These are phyloP conservation scores for Dermatemys mawii DNA, from an alignment of 2,113 vertebrate species.

Conservation along the genomic window DNA sequence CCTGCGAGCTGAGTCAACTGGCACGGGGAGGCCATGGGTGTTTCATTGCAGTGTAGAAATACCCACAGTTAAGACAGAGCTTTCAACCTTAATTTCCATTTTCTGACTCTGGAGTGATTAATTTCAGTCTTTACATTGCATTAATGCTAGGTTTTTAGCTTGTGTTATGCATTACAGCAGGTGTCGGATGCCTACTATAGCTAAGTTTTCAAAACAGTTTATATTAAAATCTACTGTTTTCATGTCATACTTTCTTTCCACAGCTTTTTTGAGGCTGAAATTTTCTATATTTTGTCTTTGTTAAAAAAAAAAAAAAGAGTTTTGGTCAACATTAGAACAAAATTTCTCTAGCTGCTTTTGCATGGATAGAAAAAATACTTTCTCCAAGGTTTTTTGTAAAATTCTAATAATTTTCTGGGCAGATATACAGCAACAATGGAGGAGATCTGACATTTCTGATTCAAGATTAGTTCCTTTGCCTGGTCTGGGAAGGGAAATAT, in stretches of 20 bases:
- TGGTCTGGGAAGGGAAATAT: neutral
- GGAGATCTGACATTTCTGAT: neutral
- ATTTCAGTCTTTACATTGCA: neutral
- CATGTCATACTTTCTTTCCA: fast-evolving
- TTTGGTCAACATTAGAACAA: neutral
- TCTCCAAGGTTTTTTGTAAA: neutral
- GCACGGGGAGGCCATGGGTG: too few species aligned
- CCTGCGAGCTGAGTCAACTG: too few species aligned
- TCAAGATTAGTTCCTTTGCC: neutral
- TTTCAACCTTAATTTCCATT: neutral
- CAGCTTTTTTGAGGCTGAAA: fast-evolving
- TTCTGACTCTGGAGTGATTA: neutral
- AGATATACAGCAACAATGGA: neutral
- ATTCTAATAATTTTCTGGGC: neutral
- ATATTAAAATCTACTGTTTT: neutral
- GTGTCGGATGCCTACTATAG: neutral
- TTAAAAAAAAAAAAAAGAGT: fast-evolving
- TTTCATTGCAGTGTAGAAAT: neutral
- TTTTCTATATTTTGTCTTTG: fast-evolving
- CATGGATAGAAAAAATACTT: neutral
- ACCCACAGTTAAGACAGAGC: neutral
- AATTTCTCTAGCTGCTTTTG: neutral
- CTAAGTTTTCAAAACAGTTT: neutral
- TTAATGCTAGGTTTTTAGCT: neutral
- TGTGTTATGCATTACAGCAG: neutral